phyloP scores from a whole-genome alignment of 1,140 invertebrate species.

The Drosophila leontia region DNA sequence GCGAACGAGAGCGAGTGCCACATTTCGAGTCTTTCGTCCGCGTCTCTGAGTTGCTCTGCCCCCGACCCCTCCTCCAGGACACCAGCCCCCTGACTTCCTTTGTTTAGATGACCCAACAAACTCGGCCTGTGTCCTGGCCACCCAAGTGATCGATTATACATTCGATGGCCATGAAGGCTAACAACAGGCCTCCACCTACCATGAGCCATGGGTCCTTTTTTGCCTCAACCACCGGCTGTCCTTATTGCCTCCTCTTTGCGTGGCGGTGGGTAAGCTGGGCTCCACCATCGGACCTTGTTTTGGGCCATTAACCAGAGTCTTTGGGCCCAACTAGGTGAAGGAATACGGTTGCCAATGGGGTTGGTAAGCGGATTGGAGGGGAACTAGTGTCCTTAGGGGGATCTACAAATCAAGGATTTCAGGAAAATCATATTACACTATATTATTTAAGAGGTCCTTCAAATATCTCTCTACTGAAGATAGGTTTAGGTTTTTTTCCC shows the following conservation, averaged over 20 bases:
- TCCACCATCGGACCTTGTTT: conserved; percentile 21
- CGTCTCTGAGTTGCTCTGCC: conserved; percentile 35
- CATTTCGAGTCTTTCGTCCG: conserved; percentile 54
- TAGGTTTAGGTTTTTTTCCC: neutral
- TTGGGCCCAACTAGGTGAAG: conserved; percentile 21
- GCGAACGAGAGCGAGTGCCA: conserved; percentile 62
- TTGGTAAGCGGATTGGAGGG: neutral
- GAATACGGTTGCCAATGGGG: neutral
- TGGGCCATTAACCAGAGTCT: conserved; percentile 10
- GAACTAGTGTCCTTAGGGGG: neutral
- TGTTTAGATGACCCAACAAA: conserved; percentile 83
- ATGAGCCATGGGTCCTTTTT: neutral
- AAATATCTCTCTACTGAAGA: neutral
- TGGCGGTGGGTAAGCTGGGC: conserved; percentile 15
- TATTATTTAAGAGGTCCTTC: conserved; percentile 1
- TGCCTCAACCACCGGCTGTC: conserved; percentile 49
- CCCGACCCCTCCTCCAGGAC: neutral
- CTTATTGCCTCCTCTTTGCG: conserved; percentile 49
- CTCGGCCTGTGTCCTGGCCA: conserved; percentile 62
- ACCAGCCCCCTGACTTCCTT: conserved; percentile 36
- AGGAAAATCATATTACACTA: neutral
- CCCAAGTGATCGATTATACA: conserved; percentile 80
- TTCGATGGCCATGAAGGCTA: conserved; percentile 80
- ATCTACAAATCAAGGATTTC: neutral
- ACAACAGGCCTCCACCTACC: conserved; percentile 49